Base-by-base conservation (phyloP, 2,797 vertebrate species). In the Dallia pectoralis region DNA sequence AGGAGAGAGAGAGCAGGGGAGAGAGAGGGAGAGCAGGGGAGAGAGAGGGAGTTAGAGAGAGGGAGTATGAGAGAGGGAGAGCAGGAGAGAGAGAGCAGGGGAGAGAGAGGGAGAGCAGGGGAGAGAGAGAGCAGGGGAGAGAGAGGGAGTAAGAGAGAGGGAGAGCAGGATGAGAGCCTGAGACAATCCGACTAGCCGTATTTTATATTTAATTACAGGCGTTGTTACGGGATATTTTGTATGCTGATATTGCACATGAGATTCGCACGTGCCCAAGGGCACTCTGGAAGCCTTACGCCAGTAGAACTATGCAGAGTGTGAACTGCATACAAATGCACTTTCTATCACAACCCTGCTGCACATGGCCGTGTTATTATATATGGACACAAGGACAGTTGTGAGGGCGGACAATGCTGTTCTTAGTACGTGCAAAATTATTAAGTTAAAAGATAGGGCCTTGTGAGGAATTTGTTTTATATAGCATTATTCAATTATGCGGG, bases 101-200 rank as follows among this genome's bases (percentile, higher is more conserved):
- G 56, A 74, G 15, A 79, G 75, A 79, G 79, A 75, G 82, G 15
- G n/a, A 25, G 9, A 16, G 12, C 18, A 77, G 73, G 75, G 49
- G 76, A 72, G 65, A 79, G 66, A 56, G 44, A 30, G 53, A 74
- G 77, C 75, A 75, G 87, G 85, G 75, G 78, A 82, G 85, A 81
- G 73, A 83, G 1, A 72, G 68, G 78, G 78, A 73, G 29, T 15
- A 25, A 22, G 33, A 40, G 9, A 22, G 40, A 67, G 40, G 16
- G 12, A 29, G 66, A 14, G 36, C 14, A 22, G 36, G 36, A 40
- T 40, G 36, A 40, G 36, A 40, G 9, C 36, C 36, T 33, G 8
- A 66, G 18, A 36, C 8, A 33, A 32, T 6, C 64, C 40, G 62
- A 29, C 62, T 64, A 5, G 1, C 14, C 6, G 8, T 3, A 27